Conservation (phyloP, 2,888 invertebrate species). For the Phoenoteleia sp. region DNA sequence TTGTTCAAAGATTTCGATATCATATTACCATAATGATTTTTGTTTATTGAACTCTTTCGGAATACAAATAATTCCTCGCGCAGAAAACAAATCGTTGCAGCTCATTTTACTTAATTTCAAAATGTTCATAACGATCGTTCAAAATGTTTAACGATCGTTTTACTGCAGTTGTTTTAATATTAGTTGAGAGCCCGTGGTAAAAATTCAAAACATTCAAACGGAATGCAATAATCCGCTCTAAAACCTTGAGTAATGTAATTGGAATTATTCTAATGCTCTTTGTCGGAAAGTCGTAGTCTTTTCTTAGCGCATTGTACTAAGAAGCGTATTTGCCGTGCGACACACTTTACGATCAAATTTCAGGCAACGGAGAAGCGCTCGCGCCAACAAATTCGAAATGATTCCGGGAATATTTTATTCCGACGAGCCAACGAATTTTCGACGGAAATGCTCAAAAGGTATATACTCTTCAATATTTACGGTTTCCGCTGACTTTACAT, state of each 20-base stretch:
- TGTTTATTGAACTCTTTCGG: no score
- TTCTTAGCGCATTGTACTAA: slow-evolving; percentile 22
- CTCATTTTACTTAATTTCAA: no score
- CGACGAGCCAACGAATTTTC: slow-evolving; percentile 15
- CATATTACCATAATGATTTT: no score
- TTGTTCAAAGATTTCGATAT: no score
- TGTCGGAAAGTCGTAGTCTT: slow-evolving; percentile 46
- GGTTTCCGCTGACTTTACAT: slow-evolving; percentile 43
- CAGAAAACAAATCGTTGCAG: no score
- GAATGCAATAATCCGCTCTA: slow-evolving; percentile 50
- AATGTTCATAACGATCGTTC: no score
- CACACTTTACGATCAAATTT: slow-evolving; percentile 56
- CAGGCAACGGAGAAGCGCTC: background rate
- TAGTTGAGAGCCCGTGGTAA: slow-evolving; percentile 1
- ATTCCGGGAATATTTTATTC: slow-evolving; percentile 44
- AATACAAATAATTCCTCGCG: no score
- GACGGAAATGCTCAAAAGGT: slow-evolving; percentile 22
- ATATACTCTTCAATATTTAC: slow-evolving; percentile 43
- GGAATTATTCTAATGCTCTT: slow-evolving; percentile 60
- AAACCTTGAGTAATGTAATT: slow-evolving; percentile 52
- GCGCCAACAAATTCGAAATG: slow-evolving; percentile 41
- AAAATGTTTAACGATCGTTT: no score
- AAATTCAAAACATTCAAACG: slow-evolving; percentile 42
- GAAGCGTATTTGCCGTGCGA: slow-evolving; percentile 1
- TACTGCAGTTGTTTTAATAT: background rate